A percentile compares a stretch with the other conserved stretches of the same genome.
These are phyloP conservation scores for Gobiocypris rarus DNA, from an alignment of 2,113 vertebrate genomes.

Conservation along the genomic window DNA sequence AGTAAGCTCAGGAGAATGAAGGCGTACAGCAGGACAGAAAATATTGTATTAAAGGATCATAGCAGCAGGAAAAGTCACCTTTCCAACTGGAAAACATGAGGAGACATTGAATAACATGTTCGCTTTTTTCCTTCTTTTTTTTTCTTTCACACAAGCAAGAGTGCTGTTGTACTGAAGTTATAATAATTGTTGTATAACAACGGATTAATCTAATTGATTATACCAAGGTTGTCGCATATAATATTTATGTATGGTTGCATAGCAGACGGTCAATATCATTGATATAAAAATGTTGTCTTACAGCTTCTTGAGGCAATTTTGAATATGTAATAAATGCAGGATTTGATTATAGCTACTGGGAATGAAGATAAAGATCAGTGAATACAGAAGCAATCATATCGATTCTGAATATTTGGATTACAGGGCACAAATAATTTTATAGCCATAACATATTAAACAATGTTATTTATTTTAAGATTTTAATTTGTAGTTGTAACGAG, in stretches of 20 bases:
- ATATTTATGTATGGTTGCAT: neutral
- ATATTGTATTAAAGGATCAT: conserved; percentile 53
- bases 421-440: no score
- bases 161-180: conserved; percentile 1
- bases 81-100: conserved; percentile 13
- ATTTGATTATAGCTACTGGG: neutral
- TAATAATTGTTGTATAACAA: neutral
- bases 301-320: neutral
- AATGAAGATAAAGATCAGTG: neutral
- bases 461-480: no score
- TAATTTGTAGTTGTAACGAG: no score
- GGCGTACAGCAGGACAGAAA: conserved; percentile 25
- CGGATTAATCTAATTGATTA: neutral
- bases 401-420: no score
- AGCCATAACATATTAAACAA: no score
- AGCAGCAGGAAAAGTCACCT: conserved; percentile 48
- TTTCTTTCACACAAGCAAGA: neutral
- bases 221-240: neutral
- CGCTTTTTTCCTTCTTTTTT: no score
- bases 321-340: neutral
- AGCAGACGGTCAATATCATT: no score
- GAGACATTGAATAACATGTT: conserved; percentile 6
- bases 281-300: no score
- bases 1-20: conserved; percentile 44
- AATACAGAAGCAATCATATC: neutral